A percentile compares a stretch with the other conserved stretches of the same genome.
Evolutionary conservation across 2,888 invertebrate species (phyloP).

Genomic region (Pristionchus arcanus): DNA sequence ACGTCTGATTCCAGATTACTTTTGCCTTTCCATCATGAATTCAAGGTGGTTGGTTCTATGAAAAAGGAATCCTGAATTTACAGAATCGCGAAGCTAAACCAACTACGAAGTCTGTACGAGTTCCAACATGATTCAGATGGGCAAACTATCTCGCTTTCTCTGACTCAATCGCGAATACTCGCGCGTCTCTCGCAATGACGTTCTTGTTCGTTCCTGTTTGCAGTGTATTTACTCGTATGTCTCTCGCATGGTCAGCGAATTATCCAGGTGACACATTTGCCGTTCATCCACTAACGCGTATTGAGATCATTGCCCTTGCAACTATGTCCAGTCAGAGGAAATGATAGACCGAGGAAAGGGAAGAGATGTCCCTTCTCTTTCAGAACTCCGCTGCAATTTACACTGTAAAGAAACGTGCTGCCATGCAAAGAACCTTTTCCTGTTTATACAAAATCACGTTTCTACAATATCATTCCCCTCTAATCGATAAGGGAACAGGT

Average conservation of each 20-base stretch:
- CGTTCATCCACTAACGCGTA: neutral
- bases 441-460: neutral
- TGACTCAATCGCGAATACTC: neutral
- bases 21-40: neutral
- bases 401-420: neutral
- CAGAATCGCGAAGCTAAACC: no score
- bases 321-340: neutral
- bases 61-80: neutral
- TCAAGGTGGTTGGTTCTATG: neutral
- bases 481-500: neutral
- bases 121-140: neutral
- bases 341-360: neutral
- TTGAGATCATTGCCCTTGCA: neutral
- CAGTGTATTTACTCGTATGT: neutral
- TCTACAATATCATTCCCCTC: neutral
- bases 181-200: neutral
- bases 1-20: neutral
- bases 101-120: neutral
- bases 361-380: neutral
- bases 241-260: conserved; percentile 21
- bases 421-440: neutral
- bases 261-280: neutral
- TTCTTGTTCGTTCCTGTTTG: neutral
- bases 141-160: neutral
- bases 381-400: neutral